Conservation (phyloP, 1,140 invertebrate genomes). For the Amphibalanus amphitrite region DNA sequence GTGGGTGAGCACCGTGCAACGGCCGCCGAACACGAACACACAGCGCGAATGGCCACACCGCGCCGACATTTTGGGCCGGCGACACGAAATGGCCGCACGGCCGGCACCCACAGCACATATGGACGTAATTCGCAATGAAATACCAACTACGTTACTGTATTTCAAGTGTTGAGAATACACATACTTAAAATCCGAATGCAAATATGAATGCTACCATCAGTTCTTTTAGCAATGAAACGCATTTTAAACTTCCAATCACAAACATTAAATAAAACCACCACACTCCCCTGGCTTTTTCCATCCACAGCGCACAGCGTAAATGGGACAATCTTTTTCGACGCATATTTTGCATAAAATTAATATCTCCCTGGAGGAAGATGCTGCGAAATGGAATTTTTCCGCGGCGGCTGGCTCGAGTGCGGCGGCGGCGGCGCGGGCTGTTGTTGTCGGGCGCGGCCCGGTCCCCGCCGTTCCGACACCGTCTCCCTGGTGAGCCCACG, state of each 20-base stretch:
- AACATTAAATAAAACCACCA: neutral
- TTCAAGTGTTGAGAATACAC: too few species aligned
- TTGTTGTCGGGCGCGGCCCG: neutral
- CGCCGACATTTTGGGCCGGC: neutral
- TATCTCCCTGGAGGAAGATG: neutral
- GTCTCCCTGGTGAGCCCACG: neutral
- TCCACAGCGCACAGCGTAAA: neutral
- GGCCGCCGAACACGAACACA: neutral
- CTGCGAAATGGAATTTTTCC: neutral
- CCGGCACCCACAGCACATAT: neutral
- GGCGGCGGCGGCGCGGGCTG: too few species aligned
- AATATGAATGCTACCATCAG: too few species aligned
- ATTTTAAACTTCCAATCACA: neutral
- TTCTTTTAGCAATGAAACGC: too few species aligned
- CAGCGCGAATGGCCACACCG: neutral
- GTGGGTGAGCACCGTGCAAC: neutral
- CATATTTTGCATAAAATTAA: slow-evolving; percentile 2
- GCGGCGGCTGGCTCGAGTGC: neutral
- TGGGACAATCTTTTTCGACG: neutral
- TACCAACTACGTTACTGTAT: too few species aligned
- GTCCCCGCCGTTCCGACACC: neutral
- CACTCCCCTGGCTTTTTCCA: neutral
- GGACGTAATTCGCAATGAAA: neutral
- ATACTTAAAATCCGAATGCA: too few species aligned
- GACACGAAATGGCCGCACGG: neutral